A percentile compares a stretch with the other conserved stretches of the same genome.
Conservation (phyloP, 2,797 vertebrate species). For the Crenichthys baileyi region DNA sequence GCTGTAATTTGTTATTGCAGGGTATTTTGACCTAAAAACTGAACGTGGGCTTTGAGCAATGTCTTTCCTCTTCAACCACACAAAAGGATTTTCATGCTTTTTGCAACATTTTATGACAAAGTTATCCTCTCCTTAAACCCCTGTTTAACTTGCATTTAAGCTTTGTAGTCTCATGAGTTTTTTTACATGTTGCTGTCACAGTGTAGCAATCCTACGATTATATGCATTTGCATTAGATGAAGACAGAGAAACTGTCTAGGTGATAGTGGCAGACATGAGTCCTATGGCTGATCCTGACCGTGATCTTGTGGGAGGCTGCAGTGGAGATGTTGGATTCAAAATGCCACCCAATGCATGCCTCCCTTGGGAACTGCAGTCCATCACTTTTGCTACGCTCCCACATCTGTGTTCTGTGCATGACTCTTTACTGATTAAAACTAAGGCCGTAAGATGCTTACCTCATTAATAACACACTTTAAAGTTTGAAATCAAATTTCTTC, state of each 20-base stretch:
- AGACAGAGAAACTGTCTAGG: conserved; percentile 58
- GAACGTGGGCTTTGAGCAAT: conserved; percentile 14
- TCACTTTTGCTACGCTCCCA: conserved; percentile 31
- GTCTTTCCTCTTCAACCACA: conserved; percentile 24
- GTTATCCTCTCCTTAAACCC: conserved; percentile 31
- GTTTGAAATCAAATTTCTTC: conserved; percentile 32
- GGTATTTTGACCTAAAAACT: conserved; percentile 39
- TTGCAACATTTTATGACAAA: conserved; percentile 40
- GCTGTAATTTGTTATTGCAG: conserved; percentile 30
- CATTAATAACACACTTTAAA: conserved; percentile 55
- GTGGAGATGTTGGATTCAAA: conserved; percentile 61
- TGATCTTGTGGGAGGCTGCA: conserved; percentile 66
- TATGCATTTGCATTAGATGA: conserved; percentile 48
- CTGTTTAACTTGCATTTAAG: conserved; percentile 29
- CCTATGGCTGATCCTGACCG: conserved; percentile 70
- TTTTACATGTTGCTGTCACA: conserved; percentile 57
- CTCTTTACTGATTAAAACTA: conserved; percentile 61
- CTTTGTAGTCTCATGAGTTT: conserved; percentile 30
- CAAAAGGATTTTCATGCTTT: conserved; percentile 33
- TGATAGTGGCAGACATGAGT: conserved; percentile 67
- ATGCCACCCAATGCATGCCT: conserved; percentile 46
- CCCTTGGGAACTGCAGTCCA: conserved; percentile 56
- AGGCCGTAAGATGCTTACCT: conserved; percentile 66
- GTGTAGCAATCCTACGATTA: conserved; percentile 14
- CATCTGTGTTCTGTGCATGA: conserved; percentile 33